These are phyloP conservation scores for Acrocephalus kingi DNA, from an alignment of 2,113 vertebrate species.

Conservation along the genomic window DNA sequence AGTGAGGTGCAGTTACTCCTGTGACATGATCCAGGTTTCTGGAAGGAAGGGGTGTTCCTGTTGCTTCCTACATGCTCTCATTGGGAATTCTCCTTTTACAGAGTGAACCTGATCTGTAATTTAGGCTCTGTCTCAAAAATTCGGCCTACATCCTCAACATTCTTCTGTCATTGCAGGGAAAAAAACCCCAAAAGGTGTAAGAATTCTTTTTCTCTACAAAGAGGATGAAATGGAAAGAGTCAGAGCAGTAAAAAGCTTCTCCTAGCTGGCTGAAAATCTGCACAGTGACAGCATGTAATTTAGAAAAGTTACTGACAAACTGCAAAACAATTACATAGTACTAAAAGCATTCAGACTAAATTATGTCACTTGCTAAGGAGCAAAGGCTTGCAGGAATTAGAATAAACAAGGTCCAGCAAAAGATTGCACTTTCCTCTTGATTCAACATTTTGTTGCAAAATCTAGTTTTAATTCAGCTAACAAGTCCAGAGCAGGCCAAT, in stretches of 20 bases:
- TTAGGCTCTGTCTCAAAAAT: neutral
- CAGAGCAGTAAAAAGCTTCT: neutral
- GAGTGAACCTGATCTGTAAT: neutral
- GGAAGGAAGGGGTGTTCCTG: neutral
- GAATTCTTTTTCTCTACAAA: neutral
- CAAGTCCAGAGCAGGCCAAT: neutral
- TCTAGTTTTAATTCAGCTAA: neutral
- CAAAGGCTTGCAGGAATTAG: neutral
- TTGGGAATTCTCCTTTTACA: neutral
- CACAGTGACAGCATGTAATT: neutral
- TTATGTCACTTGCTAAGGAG: neutral
- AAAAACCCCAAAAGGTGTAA: neutral
- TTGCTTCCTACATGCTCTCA: neutral
- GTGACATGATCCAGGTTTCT: neutral
- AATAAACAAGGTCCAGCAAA: neutral
- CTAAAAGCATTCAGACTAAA: neutral
- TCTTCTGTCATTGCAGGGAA: neutral
- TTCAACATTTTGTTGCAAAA: neutral
- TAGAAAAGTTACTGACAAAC: neutral
- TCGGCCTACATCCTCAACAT: neutral
- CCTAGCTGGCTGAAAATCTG: neutral
- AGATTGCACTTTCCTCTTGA: neutral
- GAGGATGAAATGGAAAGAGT: neutral
- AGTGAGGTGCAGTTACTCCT: neutral
- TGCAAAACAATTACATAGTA: accelerated